Percentiles rank a stretch among this genome's conserved stretches.
phyloP scores from a whole-genome alignment of 2,888 invertebrate genomes.

The Drosophila robusta region DNA sequence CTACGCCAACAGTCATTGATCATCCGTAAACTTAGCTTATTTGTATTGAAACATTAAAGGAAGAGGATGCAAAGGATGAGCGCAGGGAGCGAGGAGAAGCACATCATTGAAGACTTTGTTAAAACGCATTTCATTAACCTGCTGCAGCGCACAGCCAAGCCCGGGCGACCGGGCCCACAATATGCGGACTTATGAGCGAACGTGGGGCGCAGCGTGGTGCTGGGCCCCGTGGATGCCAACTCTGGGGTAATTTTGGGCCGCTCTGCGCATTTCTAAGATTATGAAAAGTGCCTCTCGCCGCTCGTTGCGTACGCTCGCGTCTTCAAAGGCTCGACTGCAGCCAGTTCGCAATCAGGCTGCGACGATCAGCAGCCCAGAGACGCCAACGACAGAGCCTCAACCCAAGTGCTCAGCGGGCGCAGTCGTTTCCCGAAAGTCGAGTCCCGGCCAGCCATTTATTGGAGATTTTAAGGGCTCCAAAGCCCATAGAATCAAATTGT shows the following conservation, averaged over 20 bases:
- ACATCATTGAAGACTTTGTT: constrained; percentile 71
- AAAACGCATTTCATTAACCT: constrained; percentile 83
- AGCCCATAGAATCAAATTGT: constrained; percentile 35
- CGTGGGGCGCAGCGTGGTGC: constrained; percentile 69
- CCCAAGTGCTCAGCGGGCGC: constrained; percentile 75
- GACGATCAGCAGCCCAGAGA: constrained; percentile 53
- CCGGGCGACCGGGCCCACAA: constrained; percentile 11
- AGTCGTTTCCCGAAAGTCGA: constrained; percentile 46
- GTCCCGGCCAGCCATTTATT: constrained; percentile 43
- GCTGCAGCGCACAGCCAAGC: constrained; percentile 28
- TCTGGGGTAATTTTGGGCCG: constrained; percentile 59
- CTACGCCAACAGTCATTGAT: constrained; percentile 77
- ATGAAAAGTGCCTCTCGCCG: constrained; percentile 70
- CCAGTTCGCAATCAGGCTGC: constrained; percentile 66
- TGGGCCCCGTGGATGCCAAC: constrained; percentile 29
- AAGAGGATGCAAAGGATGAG: constrained; percentile 34
- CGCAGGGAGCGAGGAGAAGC: constrained; percentile 21
- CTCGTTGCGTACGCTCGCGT: constrained; percentile 65
- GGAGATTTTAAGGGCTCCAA: constrained; percentile 47
- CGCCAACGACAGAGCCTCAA: constrained; percentile 39
- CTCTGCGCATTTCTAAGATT: constrained; percentile 68
- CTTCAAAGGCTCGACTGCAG: constrained; percentile 69
- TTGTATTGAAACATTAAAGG: constrained; percentile 70
- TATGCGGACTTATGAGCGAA: constrained; percentile 67
- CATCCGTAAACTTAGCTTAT: constrained; percentile 55